Evolutionary conservation across 1,140 invertebrate genomes (phyloP).

Genomic region (Drosophila bifasciata): DNA sequence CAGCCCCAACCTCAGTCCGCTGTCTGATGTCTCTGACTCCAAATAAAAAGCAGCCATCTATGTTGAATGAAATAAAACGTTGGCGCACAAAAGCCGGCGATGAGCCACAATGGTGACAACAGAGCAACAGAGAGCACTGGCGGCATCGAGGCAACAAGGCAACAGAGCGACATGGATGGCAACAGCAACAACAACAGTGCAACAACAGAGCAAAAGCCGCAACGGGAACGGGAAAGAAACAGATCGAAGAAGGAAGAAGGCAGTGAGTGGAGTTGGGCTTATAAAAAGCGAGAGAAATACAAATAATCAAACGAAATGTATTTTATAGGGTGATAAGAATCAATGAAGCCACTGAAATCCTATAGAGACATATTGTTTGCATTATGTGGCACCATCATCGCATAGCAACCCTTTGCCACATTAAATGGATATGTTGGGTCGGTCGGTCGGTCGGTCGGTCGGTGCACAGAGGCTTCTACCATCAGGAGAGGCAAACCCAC

Average conservation of each 20-base stretch:
- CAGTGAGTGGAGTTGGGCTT: slow-evolving; percentile 23
- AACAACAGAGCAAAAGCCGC: not conserved
- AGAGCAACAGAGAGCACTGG: slow-evolving; percentile 42
- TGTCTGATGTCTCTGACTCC: slow-evolving; percentile 40
- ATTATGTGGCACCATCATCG: slow-evolving; percentile 69
- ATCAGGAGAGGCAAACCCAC: slow-evolving; percentile 5
- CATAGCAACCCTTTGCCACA: slow-evolving; percentile 22
- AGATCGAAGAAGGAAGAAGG: not conserved
- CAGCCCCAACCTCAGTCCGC: slow-evolving; percentile 11
- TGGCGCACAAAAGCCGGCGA: slow-evolving; percentile 67
- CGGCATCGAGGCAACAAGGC: slow-evolving; percentile 45
- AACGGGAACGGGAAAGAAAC: slow-evolving; percentile 10
- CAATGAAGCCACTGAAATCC: slow-evolving; percentile 84
- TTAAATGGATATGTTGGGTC: slow-evolving; percentile 18
- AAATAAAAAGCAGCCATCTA: slow-evolving; percentile 70
- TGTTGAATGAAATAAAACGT: slow-evolving; percentile 76
- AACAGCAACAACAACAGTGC: not conserved
- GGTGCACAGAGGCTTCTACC: not conserved
- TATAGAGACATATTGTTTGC: slow-evolving; percentile 84
- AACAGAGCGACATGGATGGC: slow-evolving; percentile 8
- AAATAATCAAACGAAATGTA: slow-evolving; percentile 84
- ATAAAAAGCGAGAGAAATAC: slow-evolving; percentile 78
- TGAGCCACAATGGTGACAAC: slow-evolving; percentile 69
- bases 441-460: too few species aligned
- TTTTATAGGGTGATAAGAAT: slow-evolving; percentile 84